These are phyloP conservation scores for Pseudomyrmex pallidus DNA, from an alignment of 1,140 invertebrate species.

Conservation along the genomic window DNA sequence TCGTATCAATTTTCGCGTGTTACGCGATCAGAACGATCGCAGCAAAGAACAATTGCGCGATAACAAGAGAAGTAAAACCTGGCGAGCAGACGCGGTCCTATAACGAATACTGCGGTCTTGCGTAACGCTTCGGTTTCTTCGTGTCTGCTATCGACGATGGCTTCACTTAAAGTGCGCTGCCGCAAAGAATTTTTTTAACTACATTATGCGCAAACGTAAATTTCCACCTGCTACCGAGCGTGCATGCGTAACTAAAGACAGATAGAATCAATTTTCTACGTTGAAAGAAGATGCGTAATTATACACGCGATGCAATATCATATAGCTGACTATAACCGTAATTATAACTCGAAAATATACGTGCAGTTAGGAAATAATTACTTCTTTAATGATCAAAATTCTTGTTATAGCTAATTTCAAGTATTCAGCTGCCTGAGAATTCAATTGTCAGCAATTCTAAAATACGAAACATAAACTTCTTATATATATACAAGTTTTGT, in stretches of 20 bases:
- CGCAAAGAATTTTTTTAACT: conserved; percentile 11
- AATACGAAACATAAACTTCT: neutral
- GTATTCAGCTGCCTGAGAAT: neutral
- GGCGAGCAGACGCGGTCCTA: conserved; percentile 23
- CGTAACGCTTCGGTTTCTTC: neutral
- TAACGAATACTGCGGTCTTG: conserved; percentile 31
- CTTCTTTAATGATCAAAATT: neutral
- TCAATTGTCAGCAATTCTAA: neutral
- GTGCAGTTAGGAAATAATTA: neutral
- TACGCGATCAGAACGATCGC: conserved; percentile 2
- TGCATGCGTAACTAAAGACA: neutral
- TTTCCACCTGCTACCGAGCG: neutral
- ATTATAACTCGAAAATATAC: neutral
- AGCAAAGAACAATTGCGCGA: conserved; percentile 18
- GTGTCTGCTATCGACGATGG: neutral
- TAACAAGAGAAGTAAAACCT: conserved; percentile 1
- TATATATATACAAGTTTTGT: neutral
- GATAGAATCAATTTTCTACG: neutral
- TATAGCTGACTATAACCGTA: neutral
- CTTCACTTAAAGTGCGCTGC: neutral
- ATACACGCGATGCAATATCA: neutral
- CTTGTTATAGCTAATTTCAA: neutral
- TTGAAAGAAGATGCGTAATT: neutral
- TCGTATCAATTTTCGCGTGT: neutral
- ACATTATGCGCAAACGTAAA: neutral